Base-by-base conservation (phyloP, 2,888 invertebrate species). In the Sipha maydis region DNA sequence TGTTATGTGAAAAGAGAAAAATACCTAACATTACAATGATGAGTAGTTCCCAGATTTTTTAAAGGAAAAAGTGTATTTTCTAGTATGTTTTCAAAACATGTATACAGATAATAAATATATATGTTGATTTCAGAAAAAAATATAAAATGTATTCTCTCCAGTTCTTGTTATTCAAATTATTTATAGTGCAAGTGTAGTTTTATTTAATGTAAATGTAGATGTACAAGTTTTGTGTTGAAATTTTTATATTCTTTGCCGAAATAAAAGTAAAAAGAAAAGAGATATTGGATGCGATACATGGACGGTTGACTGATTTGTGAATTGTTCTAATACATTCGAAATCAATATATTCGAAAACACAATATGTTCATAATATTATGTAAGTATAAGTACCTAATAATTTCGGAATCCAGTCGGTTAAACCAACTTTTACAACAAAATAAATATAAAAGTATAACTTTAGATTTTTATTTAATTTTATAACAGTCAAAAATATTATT, bases 151-250 rank as follows among this genome's bases (percentile, higher is more conserved):
- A 61, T 38, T 73, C 34, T 83, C 34, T 56, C 56, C 31, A 54
- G 25, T n/a, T 75, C 75, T 41, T 11, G 41, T 38, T 67, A 80
- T 67, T 80, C 54, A 56, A 73, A 83, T 83, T 83, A 83, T 73
- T 84, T 41, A 61, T 61, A 61, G 38, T 31, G 56, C n/a, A 75
- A 31, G 75, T 41, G 75, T 28, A 76, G 75, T 75, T 28, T 41
- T 76, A 75, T 76, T 75, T 76, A 76, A 76, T 75, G 38, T 56
- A 31, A 73, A 61, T 61, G 21, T 61, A 61, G 61, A 25, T 56
- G 56, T 56, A 75, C n/a, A 73, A 73, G 73, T 73, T 19, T 56
- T 11, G 34, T 54, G 73, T 56, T 83, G 31, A 83, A 34, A 83
- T 83, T 83, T 71, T 21, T 83, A 73, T 83, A 54, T 34, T 69